Conservation (phyloP, 2,888 invertebrate species). For the Cryptus armator region DNA sequence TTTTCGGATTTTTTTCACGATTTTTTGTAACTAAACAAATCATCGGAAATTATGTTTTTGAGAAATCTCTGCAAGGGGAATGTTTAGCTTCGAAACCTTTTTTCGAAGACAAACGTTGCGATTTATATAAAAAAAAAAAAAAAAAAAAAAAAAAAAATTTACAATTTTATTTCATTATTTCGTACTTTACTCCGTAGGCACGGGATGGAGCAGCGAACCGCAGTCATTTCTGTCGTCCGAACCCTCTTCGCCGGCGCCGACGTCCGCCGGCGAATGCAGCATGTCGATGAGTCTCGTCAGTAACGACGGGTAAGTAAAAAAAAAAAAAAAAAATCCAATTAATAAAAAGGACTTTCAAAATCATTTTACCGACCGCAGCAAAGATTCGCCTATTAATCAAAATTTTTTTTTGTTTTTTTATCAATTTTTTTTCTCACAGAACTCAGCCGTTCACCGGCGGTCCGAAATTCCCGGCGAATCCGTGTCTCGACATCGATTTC, state of each 20-base stretch:
- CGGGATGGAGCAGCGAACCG: conserved; percentile 91
- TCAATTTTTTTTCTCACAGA: conserved; percentile 67
- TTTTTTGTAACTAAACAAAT: too few species aligned
- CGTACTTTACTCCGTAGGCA: conserved; percentile 84
- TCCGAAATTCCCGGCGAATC: conserved; percentile 87
- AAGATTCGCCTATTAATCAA: neutral
- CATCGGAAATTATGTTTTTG: too few species aligned
- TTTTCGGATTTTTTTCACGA: too few species aligned
- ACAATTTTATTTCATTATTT: neutral
- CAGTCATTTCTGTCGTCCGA: conserved; percentile 93
- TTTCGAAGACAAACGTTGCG: too few species aligned
- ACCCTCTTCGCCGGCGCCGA: conserved; percentile 92
- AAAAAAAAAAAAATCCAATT: neutral
- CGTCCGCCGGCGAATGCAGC: conserved; percentile 87
- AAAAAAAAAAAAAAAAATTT: neutral
- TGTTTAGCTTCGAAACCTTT: too few species aligned
- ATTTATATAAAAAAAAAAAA: too few species aligned
- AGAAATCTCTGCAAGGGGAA: too few species aligned
- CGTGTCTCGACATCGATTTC: conserved; percentile 87
- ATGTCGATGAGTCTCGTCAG: conserved; percentile 89
- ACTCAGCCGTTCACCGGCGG: conserved; percentile 80
- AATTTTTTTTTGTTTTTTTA: conserved; percentile 54
- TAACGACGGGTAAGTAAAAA: conserved; percentile 86
- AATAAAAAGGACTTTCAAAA: too few species aligned
- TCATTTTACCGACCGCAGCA: too few species aligned